These are phyloP conservation scores for Idaea straminata DNA, from an alignment of 2,888 invertebrate genomes.

Conservation along the genomic window DNA sequence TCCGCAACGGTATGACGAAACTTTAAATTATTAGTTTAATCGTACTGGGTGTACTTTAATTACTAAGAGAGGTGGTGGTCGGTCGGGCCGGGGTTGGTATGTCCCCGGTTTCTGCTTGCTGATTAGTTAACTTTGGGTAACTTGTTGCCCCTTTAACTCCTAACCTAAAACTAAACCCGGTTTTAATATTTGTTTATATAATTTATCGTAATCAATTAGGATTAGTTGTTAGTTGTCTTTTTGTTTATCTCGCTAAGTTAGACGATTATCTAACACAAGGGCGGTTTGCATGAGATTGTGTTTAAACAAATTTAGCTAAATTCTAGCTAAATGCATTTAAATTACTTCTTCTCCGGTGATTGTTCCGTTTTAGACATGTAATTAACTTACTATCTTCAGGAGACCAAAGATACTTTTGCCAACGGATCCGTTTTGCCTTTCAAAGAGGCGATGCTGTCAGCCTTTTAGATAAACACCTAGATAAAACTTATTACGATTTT, in stretches of 20 bases:
- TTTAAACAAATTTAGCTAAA: too few relatives aligned
- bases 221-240: not conserved
- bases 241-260: not conserved
- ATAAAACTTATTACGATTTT: too few relatives aligned
- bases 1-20: slow-evolving; percentile 72
- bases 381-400: too few relatives aligned
- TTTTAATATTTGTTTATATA: slow-evolving; percentile 52
- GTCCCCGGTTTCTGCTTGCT: slow-evolving; percentile 34
- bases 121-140: slow-evolving; percentile 50
- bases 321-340: too few relatives aligned
- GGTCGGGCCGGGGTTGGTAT: slow-evolving; percentile 24
- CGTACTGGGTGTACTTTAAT: slow-evolving; percentile 69
- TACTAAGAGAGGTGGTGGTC: slow-evolving; percentile 43
- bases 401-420: too few relatives aligned
- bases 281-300: too few relatives aligned
- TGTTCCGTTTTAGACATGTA: too few relatives aligned
- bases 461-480: too few relatives aligned
- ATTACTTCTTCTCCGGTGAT: too few relatives aligned
- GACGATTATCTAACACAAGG: too few relatives aligned
- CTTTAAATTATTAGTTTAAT: slow-evolving; percentile 79
- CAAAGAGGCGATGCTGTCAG: too few relatives aligned
- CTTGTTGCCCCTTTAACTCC: slow-evolving; percentile 27
- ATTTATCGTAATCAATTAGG: slow-evolving; percentile 18
- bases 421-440: too few relatives aligned
- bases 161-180: slow-evolving; percentile 12